These are phyloP conservation scores for Temnothorax longispinosus DNA, from an alignment of 1,140 invertebrate genomes.

Conservation along the genomic window DNA sequence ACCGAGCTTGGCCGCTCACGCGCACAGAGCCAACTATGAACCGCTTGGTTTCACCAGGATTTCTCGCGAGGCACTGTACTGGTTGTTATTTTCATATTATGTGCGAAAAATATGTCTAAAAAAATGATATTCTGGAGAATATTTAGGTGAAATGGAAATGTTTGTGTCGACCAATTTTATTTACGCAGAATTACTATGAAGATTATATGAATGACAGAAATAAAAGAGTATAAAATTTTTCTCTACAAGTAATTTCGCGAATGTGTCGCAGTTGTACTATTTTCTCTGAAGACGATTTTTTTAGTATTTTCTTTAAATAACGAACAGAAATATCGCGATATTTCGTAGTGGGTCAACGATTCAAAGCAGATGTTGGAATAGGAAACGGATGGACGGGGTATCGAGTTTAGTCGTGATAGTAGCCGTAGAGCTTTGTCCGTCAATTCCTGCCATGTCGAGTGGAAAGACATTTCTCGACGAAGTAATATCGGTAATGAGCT, in stretches of 20 bases:
- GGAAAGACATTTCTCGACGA: conserved; percentile 23
- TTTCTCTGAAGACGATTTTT: not conserved
- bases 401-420: conserved; percentile 48
- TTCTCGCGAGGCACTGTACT: conserved; percentile 14
- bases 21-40: conserved; percentile 16
- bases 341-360: conserved; percentile 24
- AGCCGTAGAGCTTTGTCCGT: conserved; percentile 21
- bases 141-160: not conserved
- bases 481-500: conserved; percentile 42
- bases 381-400: conserved; percentile 45
- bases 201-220: not conserved
- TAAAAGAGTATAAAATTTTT: not conserved
- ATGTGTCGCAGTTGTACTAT: not conserved
- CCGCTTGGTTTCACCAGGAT: conserved; percentile 50
- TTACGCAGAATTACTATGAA: not conserved
- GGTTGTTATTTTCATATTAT: conserved; percentile 22
- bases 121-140: not conserved
- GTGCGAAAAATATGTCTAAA: not conserved
- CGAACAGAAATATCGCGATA: not conserved
- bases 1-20: conserved; percentile 42
- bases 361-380: conserved; percentile 41
- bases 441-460: conserved; percentile 32
- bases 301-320: not conserved
- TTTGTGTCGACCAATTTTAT: not conserved
- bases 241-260: not conserved